These are phyloP conservation scores for Nymphicus hollandicus DNA, from an alignment of 2,113 vertebrate species.

Conservation along the genomic window DNA sequence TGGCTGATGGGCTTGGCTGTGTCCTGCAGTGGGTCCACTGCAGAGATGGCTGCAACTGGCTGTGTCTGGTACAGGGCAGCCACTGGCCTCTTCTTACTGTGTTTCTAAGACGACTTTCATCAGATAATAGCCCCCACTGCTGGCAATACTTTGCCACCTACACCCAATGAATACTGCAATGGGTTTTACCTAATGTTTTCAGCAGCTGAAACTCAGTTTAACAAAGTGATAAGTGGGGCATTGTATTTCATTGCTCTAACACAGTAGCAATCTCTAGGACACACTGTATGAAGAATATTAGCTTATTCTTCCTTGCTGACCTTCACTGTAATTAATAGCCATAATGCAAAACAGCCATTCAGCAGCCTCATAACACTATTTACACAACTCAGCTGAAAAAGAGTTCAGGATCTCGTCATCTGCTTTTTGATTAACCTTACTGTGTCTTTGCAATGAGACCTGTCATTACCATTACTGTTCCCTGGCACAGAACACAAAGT, in stretches of 20 bases:
- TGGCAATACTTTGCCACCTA: background rate
- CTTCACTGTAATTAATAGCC: background rate
- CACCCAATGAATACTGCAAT: fast-evolving
- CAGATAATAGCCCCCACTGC: background rate
- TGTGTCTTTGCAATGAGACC: background rate
- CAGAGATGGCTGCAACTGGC: background rate
- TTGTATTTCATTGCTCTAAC: background rate
- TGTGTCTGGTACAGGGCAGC: fast-evolving
- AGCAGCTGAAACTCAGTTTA: background rate
- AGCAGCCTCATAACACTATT: background rate
- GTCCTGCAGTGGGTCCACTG: background rate
- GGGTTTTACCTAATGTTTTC: background rate
- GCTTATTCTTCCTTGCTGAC: background rate
- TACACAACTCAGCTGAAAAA: background rate
- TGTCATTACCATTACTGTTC: background rate
- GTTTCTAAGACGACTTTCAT: background rate
- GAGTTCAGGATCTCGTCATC: background rate
- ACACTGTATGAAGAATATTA: background rate
- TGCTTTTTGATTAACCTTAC: conserved; percentile 46
- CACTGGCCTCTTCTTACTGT: background rate
- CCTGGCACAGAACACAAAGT: conserved; percentile 7
- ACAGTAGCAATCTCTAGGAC: background rate
- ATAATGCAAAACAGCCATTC: background rate
- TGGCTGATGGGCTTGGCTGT: background rate
- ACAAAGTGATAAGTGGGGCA: background rate